Evolutionary conservation across 2,113 vertebrate species (phyloP).

Genomic region (Phalacrocorax carbo): DNA sequence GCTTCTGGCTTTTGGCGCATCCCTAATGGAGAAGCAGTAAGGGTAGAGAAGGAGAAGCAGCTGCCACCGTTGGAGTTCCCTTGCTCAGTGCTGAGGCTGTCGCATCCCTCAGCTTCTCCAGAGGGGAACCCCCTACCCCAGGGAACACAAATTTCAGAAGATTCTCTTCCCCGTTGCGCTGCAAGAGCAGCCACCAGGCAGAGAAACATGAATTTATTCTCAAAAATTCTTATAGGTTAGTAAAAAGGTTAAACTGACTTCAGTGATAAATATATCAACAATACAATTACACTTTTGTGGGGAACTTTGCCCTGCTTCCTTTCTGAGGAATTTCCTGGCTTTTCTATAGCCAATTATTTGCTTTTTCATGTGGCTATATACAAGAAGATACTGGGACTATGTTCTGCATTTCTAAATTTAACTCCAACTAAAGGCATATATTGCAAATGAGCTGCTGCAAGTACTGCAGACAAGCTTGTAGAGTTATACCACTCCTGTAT

Average conservation of each 20-base stretch:
- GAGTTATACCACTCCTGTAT: not conserved
- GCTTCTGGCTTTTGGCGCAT: not conserved
- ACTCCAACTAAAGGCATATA: not conserved
- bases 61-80: not conserved
- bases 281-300: too few relatives aligned
- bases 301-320: not conserved
- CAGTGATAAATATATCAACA: not conserved
- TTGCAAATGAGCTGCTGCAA: not conserved
- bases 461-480: not conserved
- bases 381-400: not conserved
- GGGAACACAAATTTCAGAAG: not conserved
- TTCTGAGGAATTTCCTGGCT: not conserved
- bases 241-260: not conserved
- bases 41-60: not conserved
- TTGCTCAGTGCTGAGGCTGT: not conserved
- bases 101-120: not conserved
- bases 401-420: not conserved
- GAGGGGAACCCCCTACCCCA: not conserved
- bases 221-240: not conserved
- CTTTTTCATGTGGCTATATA: not conserved
- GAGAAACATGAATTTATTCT: not conserved
- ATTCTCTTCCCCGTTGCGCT: not conserved
- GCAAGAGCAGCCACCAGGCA: not conserved
- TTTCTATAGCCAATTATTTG: not conserved
- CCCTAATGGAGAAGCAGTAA: not conserved